These are phyloP conservation scores for Pygathrix nemaeus DNA, from an alignment of 2,113 vertebrate species.

Conservation along the genomic window DNA sequence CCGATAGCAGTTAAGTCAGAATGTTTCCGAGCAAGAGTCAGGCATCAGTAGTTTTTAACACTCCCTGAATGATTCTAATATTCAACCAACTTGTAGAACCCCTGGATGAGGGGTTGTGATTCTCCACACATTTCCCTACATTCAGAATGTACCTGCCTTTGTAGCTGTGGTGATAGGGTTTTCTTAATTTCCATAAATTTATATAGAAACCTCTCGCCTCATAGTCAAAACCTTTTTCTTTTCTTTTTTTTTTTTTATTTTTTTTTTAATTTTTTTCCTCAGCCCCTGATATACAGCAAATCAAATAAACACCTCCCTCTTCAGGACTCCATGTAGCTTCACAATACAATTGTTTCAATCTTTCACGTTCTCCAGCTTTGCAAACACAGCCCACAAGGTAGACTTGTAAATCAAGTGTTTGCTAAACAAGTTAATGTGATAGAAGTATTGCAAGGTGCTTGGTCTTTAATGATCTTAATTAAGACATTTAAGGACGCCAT, in stretches of 20 bases:
- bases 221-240: neutral
- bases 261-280: neutral
- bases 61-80: accelerated
- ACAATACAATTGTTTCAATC: neutral
- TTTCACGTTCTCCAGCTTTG: neutral
- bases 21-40: neutral
- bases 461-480: neutral
- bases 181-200: neutral
- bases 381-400: neutral
- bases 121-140: neutral
- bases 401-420: neutral
- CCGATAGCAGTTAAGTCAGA: neutral
- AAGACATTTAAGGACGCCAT: neutral
- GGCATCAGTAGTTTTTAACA: neutral
- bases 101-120: neutral
- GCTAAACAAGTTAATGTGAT: neutral
- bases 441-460: neutral
- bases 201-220: neutral
- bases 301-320: neutral
- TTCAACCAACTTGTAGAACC: neutral
- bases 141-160: neutral
- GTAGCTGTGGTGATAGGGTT: neutral
- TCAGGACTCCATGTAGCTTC: no score
- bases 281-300: neutral
- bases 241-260: neutral